Percentiles rank a stretch among this genome's conserved stretches.
Conservation (phyloP, 2,797 vertebrate genomes). For the Argyrosomus regius region DNA sequence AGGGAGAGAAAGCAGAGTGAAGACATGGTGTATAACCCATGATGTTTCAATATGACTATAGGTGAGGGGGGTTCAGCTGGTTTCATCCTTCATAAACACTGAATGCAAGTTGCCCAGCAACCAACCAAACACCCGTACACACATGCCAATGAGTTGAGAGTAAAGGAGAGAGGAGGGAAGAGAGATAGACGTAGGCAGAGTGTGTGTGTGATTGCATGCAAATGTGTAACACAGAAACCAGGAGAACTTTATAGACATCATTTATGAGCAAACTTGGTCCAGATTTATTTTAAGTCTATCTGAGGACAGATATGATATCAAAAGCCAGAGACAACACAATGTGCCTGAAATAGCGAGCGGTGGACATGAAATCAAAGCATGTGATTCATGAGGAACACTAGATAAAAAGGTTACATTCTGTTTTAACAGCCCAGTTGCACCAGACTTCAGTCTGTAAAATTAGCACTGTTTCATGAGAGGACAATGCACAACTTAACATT, state of each 20-base stretch:
- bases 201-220: conserved; percentile 37
- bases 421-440: conserved; percentile 1
- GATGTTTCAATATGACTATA: conserved; percentile 12
- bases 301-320: conserved; percentile 46
- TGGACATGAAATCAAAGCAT: conserved; percentile 22
- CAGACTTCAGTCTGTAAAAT: conserved; percentile 16
- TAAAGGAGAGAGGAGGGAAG: conserved; percentile 9
- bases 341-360: conserved; percentile 48
- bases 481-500: conserved; percentile 12
- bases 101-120: conserved; percentile 69
- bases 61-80: conserved; percentile 36
- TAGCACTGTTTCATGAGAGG: not conserved
- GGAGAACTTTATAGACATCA: conserved; percentile 5
- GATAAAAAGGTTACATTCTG: conserved; percentile 16
- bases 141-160: conserved; percentile 66
- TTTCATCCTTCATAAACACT: conserved; percentile 54
- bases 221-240: conserved; percentile 30
- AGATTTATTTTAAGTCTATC: conserved; percentile 43
- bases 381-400: conserved; percentile 29
- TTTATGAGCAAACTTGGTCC: conserved; percentile 31
- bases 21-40: conserved; percentile 1
- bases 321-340: conserved; percentile 36
- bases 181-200: not conserved
- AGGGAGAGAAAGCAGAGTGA: not conserved
- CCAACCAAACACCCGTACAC: conserved; percentile 74